Percentiles rank a stretch among this genome's conserved stretches.
Conservation (phyloP, 2,888 invertebrate species). For the Aromia moschata region DNA sequence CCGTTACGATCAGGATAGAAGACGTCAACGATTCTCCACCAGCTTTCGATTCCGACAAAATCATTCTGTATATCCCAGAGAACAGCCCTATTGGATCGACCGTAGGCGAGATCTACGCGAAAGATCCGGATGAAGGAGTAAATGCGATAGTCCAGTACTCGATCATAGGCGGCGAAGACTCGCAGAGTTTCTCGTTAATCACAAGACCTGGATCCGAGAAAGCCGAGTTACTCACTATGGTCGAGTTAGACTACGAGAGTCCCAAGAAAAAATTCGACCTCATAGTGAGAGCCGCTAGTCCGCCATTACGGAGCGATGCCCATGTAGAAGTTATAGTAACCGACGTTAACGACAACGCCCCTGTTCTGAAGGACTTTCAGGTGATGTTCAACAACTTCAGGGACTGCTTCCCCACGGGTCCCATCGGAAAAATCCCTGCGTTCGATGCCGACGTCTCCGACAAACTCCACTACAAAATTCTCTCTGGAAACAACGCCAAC, state of each 20-base stretch:
- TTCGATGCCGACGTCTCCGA: slow-evolving; percentile 95
- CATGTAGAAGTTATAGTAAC: slow-evolving; percentile 88
- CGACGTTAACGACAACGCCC: slow-evolving; percentile 96
- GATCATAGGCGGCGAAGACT: slow-evolving; percentile 92
- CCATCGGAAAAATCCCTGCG: slow-evolving; percentile 92
- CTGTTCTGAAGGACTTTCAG: slow-evolving; percentile 86
- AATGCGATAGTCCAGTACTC: slow-evolving; percentile 94
- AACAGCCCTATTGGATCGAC: slow-evolving; percentile 97
- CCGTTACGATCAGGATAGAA: slow-evolving; percentile 83
- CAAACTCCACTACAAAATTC: slow-evolving; percentile 80
- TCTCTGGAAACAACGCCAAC: slow-evolving; percentile 93
- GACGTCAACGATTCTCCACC: slow-evolving; percentile 93
- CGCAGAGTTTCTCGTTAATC: slow-evolving; percentile 84
- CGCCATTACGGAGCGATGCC: slow-evolving; percentile 88
- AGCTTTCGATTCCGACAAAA: slow-evolving; percentile 86
- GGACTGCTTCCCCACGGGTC: slow-evolving; percentile 91
- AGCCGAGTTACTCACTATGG: slow-evolving; percentile 88
- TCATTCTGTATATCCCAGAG: slow-evolving; percentile 89
- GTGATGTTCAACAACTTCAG: slow-evolving; percentile 96
- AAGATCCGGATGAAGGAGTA: slow-evolving; percentile 91
- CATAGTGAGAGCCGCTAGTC: slow-evolving; percentile 89
- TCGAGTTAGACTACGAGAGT: slow-evolving; percentile 96
- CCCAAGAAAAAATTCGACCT: slow-evolving; percentile 88
- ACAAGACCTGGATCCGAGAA: slow-evolving; percentile 84
- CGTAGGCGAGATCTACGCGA: slow-evolving; percentile 89